Conservation (phyloP, 2,113 vertebrate species). For the Sterrhoptilus dennistouni region DNA sequence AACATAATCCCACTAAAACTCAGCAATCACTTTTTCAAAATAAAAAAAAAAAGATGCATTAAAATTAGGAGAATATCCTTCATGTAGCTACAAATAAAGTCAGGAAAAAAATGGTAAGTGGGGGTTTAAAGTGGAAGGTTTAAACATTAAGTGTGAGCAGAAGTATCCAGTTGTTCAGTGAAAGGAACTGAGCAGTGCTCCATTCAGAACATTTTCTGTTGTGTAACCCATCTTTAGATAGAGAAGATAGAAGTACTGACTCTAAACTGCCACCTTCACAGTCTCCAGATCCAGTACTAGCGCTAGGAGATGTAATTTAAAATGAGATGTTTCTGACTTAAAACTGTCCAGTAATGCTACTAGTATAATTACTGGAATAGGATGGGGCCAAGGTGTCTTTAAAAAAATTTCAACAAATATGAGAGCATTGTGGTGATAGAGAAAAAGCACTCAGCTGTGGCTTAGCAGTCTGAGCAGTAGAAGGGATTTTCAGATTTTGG, state of each 20-base stretch:
- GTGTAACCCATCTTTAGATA: not conserved
- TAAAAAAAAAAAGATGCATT: not conserved
- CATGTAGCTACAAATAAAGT: not conserved
- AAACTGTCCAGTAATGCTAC: not conserved
- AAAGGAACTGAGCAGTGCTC: not conserved
- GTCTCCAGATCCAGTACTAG: not conserved
- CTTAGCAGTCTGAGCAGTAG: not conserved
- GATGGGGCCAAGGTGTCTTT: not conserved
- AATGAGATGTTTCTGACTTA: not conserved
- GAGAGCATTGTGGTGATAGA: not conserved
- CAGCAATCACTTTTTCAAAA: constrained; percentile 23
- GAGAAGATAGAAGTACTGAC: not conserved
- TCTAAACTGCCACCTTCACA: not conserved
- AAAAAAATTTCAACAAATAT: not conserved
- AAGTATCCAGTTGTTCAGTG: not conserved
- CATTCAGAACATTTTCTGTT: not conserved
- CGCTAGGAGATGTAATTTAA: not conserved
- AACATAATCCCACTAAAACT: constrained; percentile 33
- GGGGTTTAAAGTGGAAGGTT: not conserved
- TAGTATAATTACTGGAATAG: not conserved
- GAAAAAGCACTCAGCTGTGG: not conserved
- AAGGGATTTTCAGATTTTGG: not conserved
- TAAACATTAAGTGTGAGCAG: not conserved
- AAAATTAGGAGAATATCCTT: not conserved
- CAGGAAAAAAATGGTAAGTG: not conserved